Base-by-base conservation (phyloP, 2,797 vertebrate species). In the Coendou prehensilis region DNA sequence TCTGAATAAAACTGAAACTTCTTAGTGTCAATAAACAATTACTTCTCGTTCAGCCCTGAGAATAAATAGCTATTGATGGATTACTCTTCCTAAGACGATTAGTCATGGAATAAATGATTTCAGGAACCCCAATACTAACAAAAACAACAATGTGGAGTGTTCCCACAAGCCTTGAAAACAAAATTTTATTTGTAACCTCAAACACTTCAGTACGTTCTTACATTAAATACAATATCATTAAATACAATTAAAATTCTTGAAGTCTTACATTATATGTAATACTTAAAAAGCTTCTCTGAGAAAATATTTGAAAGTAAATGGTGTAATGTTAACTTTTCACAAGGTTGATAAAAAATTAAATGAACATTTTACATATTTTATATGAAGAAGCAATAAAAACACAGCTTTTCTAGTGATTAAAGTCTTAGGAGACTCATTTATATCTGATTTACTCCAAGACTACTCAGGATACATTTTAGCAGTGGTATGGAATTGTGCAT, bases 301-400 rank as follows among this genome's bases (percentile, higher is more conserved):
- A 91, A n/a, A 54, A n/a, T 82, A 56, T 75, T 94, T 92, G 59
- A 75, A 86, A 94, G 63, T 59, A 15, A 93, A 82, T 22, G 9
- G 0, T 5, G 7, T 22, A 57, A 56, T 50, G 4, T 54, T 90
- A 85, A 69, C 64, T 92, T 96, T 93, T 79, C 63, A 82, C 57
- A 90, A 6, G 15, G 9, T 33, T 95, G 28, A 88, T 75, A 93
- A 94, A 76, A 96, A 92, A 56, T 50, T 85, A 88, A 92, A 54
- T 80, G 4, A 91, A 54, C 82, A 78, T 50, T 90, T 91, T 61
- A 95, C 15, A 69, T 56, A 81, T 86, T 67, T 96, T 83, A 83
- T 52, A 83, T 41, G 45, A 76, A 85, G 56, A 80, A 87, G 57
- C 61, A 94, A 87, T 85, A 86, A 96, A 87, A 96, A 79, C 76